Evolutionary conservation across 2,888 invertebrate genomes (phyloP).

Genomic region (Drosophila leonis): DNA sequence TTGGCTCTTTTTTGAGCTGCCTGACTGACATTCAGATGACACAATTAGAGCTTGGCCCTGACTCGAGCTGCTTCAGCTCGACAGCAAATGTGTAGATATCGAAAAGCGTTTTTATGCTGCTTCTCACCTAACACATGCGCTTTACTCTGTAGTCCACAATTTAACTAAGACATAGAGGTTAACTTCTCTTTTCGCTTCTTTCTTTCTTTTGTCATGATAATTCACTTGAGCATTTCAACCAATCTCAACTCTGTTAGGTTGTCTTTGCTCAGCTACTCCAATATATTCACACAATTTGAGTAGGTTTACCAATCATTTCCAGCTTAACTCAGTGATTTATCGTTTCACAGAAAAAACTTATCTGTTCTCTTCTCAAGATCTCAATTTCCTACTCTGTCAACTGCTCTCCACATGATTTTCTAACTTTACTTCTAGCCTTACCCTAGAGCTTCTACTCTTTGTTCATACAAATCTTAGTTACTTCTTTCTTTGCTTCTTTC

Average conservation of each 20-base stretch:
- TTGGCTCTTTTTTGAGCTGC: conserved; percentile 21
- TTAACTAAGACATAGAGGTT: too few relatives aligned
- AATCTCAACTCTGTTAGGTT: neutral
- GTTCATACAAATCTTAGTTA: too few relatives aligned
- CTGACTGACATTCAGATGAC: conserved; percentile 38
- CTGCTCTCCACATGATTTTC: neutral
- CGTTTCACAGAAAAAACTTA: too few relatives aligned
- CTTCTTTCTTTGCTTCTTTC: neutral
- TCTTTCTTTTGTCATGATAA: neutral
- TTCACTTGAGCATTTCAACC: neutral
- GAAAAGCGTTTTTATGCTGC: conserved; percentile 6
- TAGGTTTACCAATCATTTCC: neutral
- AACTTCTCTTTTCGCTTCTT: neutral
- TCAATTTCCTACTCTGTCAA: neutral
- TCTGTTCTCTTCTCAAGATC: neutral
- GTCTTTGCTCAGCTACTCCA: neutral
- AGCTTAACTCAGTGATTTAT: neutral
- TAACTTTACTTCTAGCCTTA: neutral
- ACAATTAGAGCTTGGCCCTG: conserved; percentile 40
- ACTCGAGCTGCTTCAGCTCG: conserved; percentile 3
- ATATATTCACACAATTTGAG: neutral
- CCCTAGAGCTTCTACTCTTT: neutral
- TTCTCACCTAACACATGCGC: neutral
- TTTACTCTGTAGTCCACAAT: neutral
- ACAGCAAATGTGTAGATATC: conserved; percentile 7